These are phyloP conservation scores for Harpagoxenus sublaevis DNA, from an alignment of 2,888 invertebrate species.

Conservation along the genomic window DNA sequence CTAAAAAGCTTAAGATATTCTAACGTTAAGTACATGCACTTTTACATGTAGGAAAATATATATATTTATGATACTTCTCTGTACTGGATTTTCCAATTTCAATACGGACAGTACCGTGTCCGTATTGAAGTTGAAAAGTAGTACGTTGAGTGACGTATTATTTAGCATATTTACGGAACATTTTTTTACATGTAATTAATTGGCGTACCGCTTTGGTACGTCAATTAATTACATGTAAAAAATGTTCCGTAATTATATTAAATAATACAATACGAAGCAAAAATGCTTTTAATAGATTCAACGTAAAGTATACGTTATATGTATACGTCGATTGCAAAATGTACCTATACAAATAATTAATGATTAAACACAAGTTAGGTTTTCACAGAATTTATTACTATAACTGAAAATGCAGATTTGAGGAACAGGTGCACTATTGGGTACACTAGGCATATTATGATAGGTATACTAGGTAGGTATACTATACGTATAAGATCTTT, in stretches of 20 bases:
- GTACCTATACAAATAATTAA: background rate
- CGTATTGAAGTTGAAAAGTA: background rate
- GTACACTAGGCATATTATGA: background rate
- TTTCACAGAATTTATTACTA: background rate
- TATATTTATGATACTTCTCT: background rate
- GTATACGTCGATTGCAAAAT: background rate
- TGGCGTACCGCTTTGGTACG: too few relatives aligned
- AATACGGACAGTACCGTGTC: background rate
- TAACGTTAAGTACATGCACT: background rate
- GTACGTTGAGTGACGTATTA: too few relatives aligned
- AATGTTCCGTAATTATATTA: background rate
- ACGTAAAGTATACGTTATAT: background rate
- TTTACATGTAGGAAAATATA: background rate
- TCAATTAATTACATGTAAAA: too few relatives aligned
- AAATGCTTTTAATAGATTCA: background rate
- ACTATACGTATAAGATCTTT: background rate
- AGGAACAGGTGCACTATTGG: background rate
- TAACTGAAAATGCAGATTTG: background rate
- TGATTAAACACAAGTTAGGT: background rate
- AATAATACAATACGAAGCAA: background rate
- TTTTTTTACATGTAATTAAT: too few relatives aligned
- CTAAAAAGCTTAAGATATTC: background rate
- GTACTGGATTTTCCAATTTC: background rate
- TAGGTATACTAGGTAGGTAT: too few relatives aligned
- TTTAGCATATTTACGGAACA: too few relatives aligned